Base-by-base conservation (phyloP, 2,888 invertebrate genomes). In the Hedychridium roseum region DNA sequence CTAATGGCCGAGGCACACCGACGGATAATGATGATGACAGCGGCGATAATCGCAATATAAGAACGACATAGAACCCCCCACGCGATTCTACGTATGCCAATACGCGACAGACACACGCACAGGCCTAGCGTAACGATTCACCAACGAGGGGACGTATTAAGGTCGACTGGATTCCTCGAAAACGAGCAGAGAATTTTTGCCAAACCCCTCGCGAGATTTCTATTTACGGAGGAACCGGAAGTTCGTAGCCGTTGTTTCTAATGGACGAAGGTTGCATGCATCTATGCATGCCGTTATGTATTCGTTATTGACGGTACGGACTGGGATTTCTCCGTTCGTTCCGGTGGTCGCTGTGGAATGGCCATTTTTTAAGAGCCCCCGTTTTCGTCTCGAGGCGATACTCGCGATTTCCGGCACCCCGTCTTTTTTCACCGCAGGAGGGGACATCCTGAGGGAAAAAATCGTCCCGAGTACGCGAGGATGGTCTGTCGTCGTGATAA, bases 11-110 rank as follows among this genome's bases (percentile, higher is more conserved):
- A 50, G 46, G 56, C 54, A 43, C 51, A 61, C 43, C 43, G 40
- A 30, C 36, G 52, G 55, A 49, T 65, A 65, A 65, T 59, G 60
- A 60, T 61, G 62, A 56, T 60, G 63, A 58, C 57, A 60, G 58
- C 42, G 57, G 47, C 64, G 68, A 69, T 70, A 70, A 69, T 70
- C 63, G 65, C 50, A 52, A 71, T 69, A 64, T 66, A 63, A 63
- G 64, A 63, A 64, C 57, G 49, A 45, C n/a, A n/a, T 11, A n/a
- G 28, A 3, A 7, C 6, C n/a, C 28, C 3, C 11, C 3, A 3
- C 11, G 28, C 11, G 6, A 28, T n/a, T 28, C 28, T n/a, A 3
- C 11, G 6, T n/a, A n/a, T 11, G 6, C 28, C n/a, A 9, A 23
- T 9, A 23, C 23, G 9, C 23, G 5, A 3, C 11, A 7, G 28